Base-by-base conservation (phyloP, 2,888 invertebrate species). In the Strigamia crassipes region DNA sequence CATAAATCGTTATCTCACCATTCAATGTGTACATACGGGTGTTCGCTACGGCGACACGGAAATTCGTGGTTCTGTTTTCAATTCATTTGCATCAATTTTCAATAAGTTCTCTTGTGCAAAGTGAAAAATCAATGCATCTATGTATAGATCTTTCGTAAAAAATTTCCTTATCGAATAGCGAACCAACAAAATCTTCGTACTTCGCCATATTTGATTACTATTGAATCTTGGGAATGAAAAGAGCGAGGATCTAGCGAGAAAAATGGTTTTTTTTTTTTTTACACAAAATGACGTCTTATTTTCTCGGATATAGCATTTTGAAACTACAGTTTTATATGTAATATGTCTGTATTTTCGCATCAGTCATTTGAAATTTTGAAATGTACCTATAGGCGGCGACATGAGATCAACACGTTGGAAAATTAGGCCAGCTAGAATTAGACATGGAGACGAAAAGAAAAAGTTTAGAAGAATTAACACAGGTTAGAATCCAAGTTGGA, bases 401-500 rank as follows among this genome's bases (percentile, higher is more conserved):
- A 61, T 23, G 23, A 23, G 61, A 23, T 61, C 61, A 61, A 61
- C 21, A 61, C 10, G 23, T 61, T 61, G 61, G 61, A 61, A 21
- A 46, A 46, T 15, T 61, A 23, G 38, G 38, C 23, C 61, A 61
- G 9, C 18, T 10, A 1, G 8, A 23, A 61, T 6, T 61, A 61
- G 61, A 61, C 10, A 61, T 61, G 61, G 61, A 61, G 18, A 12
- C 61, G 23, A 61, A 61, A 61, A 18, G 61, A 61, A 61, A 61
- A 23, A 61, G 61, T 61, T 61, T 61, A 23, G 61, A 61, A 61
- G 61, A 61, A 61, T 61, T 61, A 61, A 61, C 61, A 18, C 61
- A 61, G 61, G 61, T 61, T 61, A 61, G 61, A 61, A 61, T 18
- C 61, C 13, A 61, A n/a, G 23, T 61, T 18, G 61, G 21, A 21